Base-by-base conservation (phyloP, 1,140 invertebrate species). In the Diachasmimorpha longicaudata region DNA sequence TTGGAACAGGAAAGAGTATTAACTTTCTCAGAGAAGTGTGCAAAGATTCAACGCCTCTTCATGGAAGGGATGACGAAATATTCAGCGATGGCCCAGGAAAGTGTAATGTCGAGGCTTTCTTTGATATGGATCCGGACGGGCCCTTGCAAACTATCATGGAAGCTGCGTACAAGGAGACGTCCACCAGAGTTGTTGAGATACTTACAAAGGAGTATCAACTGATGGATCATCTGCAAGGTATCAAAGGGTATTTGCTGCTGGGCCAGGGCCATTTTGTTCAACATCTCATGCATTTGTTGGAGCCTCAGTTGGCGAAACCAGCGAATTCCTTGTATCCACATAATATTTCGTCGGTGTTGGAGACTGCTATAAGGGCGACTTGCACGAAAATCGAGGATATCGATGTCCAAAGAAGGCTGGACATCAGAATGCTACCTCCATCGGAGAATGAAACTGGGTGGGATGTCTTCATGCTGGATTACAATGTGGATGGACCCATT, bases 201-300 rank as follows among this genome's bases (percentile, higher is more conserved):
- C 91, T 99, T 73, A 93, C 94, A 74, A 92, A 94, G 77, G 94
- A 96, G 77, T 98, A 97, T 89, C 94, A 97, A 80, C 91, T 99
- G 55, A 91, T 97, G 81, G 94, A 97, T 86, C 97, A 99, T 90
- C 91, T 99, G 46, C 94, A 96, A 79, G 97, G 96, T 6, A 93
- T 98, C 85, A 92, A 96, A 77, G 92, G 95, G 70, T 99, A 98
- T 88, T 90, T 99, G 77, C 90, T 99, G 36, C 91, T 99, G 4
- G 97, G 96, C 14, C 97, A 99, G 90, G 97, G 97, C 10, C 97
- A 99, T 89, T 98, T 99, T 86, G 97, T 98, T 80, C 92, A 96
- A 82, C 94, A 97, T 85, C 91, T 99, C 19, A 95, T 99, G 92
- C 95, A 97, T 82, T 90, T 98, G 13, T 87, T 99, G 75, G 95